These are phyloP conservation scores for Orthosia gothica DNA, from an alignment of 2,888 invertebrate genomes.

Conservation along the genomic window DNA sequence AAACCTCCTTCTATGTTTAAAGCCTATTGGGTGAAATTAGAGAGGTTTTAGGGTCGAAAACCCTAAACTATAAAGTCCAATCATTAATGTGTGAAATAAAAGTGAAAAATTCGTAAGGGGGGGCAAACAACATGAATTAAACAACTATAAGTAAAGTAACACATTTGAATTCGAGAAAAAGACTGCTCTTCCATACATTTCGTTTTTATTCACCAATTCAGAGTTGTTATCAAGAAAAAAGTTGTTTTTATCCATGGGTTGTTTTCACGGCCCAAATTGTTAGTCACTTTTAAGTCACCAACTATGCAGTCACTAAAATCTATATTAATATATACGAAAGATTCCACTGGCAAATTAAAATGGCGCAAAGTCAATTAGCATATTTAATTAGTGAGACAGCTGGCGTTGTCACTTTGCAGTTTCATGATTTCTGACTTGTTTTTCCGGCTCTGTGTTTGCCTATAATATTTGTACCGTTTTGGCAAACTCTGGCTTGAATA, in stretches of 20 bases:
- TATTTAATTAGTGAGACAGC: conserved; percentile 26
- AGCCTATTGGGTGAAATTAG: conserved; percentile 8
- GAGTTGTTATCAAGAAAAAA: not conserved
- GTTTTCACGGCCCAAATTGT: not conserved
- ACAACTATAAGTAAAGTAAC: not conserved
- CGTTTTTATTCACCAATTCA: not conserved
- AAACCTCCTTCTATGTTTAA: not conserved
- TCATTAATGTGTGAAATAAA: not conserved
- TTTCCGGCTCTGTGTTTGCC: conserved; percentile 9
- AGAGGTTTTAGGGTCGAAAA: conserved; percentile 4
- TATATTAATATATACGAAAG: conserved; percentile 22
- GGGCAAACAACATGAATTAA: not conserved
- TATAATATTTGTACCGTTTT: conserved; percentile 25
- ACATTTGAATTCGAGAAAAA: conserved; percentile 1
- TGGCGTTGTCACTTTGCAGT: conserved; percentile 8
- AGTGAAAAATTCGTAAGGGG: not conserved
- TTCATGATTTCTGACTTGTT: conserved; percentile 30
- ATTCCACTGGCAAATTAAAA: conserved; percentile 24
- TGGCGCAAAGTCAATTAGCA: conserved; percentile 30
- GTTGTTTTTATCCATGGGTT: not conserved
- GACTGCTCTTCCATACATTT: not conserved
- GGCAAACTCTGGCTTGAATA: conserved; percentile 15
- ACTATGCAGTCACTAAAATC: conserved; percentile 9
- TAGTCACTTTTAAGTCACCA: not conserved
- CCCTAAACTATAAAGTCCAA: not conserved